phyloP scores from a whole-genome alignment of 2,888 invertebrate genomes.

The Drosophila mettleri region DNA sequence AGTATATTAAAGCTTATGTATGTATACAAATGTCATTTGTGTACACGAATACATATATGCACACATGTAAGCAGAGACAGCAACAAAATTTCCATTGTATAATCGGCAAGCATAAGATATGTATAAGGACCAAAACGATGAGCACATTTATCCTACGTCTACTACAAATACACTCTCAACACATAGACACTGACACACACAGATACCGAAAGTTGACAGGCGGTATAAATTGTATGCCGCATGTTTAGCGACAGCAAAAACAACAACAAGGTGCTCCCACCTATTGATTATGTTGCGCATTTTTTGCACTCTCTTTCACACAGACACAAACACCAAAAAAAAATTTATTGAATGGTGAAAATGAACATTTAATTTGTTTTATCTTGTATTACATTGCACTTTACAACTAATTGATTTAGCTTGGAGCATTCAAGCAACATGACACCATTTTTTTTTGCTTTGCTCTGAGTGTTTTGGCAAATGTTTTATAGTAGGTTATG shows the following conservation, averaged over 20 bases:
- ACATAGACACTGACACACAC: slow-evolving; percentile 4
- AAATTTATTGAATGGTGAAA: neutral
- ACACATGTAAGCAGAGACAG: slow-evolving; percentile 2
- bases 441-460: slow-evolving; percentile 71
- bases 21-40: slow-evolving; percentile 5
- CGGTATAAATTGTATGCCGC: slow-evolving; percentile 50
- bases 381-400: slow-evolving; percentile 32
- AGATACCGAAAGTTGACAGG: slow-evolving; percentile 13
- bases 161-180: slow-evolving; percentile 1
- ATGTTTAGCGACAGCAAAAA: slow-evolving; percentile 40
- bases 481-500: slow-evolving; percentile 77
- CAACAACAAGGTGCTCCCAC: slow-evolving; percentile 54
- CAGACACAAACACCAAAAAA: slow-evolving; percentile 19
- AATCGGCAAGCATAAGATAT: slow-evolving; percentile 32
- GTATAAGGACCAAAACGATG: slow-evolving; percentile 22
- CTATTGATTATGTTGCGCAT: slow-evolving; percentile 73
- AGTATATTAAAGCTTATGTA: neutral
- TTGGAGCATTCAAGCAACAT: slow-evolving; percentile 39
- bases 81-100: slow-evolving; percentile 52
- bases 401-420: slow-evolving; percentile 20
- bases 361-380: slow-evolving; percentile 1
- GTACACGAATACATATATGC: neutral
- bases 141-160: slow-evolving; percentile 32
- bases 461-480: slow-evolving; percentile 66
- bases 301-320: slow-evolving; percentile 26